Evolutionary conservation across 1,140 invertebrate species (phyloP).

Genomic region (Telenomus remus): DNA sequence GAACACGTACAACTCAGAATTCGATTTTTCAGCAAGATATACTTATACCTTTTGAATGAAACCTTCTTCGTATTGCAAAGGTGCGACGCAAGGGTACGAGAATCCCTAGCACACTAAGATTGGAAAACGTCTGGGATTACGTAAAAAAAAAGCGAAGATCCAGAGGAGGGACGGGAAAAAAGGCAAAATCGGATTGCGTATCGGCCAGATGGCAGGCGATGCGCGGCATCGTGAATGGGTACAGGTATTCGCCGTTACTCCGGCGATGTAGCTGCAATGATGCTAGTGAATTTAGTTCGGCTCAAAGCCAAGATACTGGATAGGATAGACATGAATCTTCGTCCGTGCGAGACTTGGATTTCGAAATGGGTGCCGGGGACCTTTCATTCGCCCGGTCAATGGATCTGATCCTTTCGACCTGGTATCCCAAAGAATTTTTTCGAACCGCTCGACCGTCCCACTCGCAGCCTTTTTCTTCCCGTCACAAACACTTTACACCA

Average conservation of each 20-base stretch:
- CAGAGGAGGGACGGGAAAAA: slow-evolving; percentile 35
- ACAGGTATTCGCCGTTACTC: slow-evolving; percentile 44
- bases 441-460: slow-evolving; percentile 23
- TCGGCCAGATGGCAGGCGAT: slow-evolving; percentile 70
- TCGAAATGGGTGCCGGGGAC: slow-evolving; percentile 59
- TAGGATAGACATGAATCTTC: slow-evolving; percentile 53
- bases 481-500: slow-evolving; percentile 13
- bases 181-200: slow-evolving; percentile 65
- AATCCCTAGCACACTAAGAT: slow-evolving; percentile 64
- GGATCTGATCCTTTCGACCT: slow-evolving; percentile 53
- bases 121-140: slow-evolving; percentile 71
- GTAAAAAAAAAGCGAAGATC: slow-evolving; percentile 50
- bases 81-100: slow-evolving; percentile 60
- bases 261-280: slow-evolving; percentile 44
- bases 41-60: slow-evolving; percentile 60
- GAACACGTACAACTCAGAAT: slow-evolving; percentile 58
- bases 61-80: slow-evolving; percentile 48
- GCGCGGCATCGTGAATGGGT: slow-evolving; percentile 56
- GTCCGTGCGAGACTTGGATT: slow-evolving; percentile 58
- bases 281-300: slow-evolving; percentile 53
- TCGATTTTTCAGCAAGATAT: slow-evolving; percentile 67
- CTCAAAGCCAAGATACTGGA: slow-evolving; percentile 57
- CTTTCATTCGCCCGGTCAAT: slow-evolving; percentile 63
- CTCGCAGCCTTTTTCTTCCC: slow-evolving; percentile 12
- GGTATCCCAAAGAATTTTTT: slow-evolving; percentile 53